Conservation (phyloP, 2,113 vertebrate genomes). For the Chamaea fasciata region DNA sequence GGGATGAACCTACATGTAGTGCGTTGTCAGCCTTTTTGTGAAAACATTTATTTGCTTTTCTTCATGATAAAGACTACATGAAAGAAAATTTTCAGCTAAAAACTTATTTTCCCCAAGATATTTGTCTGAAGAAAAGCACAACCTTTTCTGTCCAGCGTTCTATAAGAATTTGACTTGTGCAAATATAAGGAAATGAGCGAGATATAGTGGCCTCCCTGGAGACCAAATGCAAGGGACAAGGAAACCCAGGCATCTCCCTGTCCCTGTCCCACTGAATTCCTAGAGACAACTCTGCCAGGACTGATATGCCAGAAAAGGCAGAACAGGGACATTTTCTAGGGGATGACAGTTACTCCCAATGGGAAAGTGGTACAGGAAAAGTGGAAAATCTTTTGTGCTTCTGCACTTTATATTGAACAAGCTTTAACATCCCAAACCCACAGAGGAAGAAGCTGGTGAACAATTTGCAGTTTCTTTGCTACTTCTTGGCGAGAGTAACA, state of each 20-base stretch:
- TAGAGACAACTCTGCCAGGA: not conserved
- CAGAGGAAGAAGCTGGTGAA: not conserved
- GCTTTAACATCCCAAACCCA: rapidly evolving
- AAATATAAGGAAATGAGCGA: rapidly evolving
- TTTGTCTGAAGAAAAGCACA: not conserved
- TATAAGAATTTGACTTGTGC: not conserved
- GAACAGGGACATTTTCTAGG: not conserved
- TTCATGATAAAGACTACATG: not conserved
- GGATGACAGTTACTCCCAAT: not conserved
- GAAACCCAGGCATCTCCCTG: not conserved
- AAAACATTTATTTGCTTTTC: not conserved
- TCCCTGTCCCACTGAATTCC: not conserved
- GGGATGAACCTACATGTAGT: not conserved
- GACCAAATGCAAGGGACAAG: not conserved
- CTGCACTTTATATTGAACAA: not conserved
- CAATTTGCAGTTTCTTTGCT: not conserved
- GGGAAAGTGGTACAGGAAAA: not conserved
- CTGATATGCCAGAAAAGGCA: not conserved
- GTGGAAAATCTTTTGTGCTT: not conserved
- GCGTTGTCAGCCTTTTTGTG: not conserved
- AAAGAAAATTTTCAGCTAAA: not conserved
- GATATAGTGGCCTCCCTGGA: not conserved
- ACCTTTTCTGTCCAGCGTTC: not conserved
- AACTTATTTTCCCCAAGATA: not conserved
- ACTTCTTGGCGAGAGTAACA: not conserved